Conservation (phyloP, 1,140 invertebrate species). For the Octopus bimaculoides region DNA sequence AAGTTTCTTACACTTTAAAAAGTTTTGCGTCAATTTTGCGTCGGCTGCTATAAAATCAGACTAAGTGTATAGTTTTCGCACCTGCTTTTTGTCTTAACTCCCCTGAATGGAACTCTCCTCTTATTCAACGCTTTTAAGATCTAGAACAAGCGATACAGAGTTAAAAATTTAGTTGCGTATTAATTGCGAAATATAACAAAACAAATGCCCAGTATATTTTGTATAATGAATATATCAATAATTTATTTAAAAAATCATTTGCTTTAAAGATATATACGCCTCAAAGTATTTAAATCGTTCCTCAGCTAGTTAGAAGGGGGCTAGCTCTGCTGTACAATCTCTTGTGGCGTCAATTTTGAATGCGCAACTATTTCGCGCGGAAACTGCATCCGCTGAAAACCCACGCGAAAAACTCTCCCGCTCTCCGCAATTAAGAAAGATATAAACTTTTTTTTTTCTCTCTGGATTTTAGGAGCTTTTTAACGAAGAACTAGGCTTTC, state of each 20-base stretch:
- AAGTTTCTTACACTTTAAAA: no score
- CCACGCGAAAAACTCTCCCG: not conserved
- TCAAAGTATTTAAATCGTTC: not conserved
- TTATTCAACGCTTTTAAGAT: not conserved
- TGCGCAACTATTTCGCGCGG: constrained; percentile 5
- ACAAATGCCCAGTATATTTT: no score
- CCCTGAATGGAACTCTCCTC: constrained; percentile 7
- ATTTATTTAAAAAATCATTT: no score
- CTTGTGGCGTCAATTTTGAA: not conserved
- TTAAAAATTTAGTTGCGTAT: constrained; percentile 5
- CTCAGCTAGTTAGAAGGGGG: not conserved
- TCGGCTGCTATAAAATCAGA: no score
- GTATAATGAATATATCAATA: no score
- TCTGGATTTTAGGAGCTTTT: not conserved
- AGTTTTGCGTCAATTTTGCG: no score
- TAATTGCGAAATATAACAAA: not conserved
- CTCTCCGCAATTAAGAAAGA: not conserved
- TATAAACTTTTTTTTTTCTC: not conserved
- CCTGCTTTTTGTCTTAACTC: constrained; percentile 4
- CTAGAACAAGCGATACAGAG: not conserved
- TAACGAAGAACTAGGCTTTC: not conserved
- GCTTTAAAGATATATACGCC: not conserved
- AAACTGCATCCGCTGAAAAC: not conserved
- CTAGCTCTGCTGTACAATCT: not conserved
- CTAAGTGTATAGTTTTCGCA: not conserved